Base-by-base conservation (phyloP, 2,113 vertebrate species). In the Muntiacus reevesi region DNA sequence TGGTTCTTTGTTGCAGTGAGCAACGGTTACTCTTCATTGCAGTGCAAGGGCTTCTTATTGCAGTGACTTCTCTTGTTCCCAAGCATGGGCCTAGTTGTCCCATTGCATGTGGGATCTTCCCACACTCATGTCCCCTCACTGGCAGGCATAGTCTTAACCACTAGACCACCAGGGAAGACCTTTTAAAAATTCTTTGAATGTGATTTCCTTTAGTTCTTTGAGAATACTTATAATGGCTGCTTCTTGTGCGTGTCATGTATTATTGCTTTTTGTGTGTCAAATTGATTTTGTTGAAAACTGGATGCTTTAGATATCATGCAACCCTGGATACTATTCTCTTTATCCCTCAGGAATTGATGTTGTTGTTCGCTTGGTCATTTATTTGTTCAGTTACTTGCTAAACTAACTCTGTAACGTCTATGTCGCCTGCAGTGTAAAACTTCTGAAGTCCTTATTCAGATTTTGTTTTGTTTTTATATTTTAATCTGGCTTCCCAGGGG, bases 1-100 rank as follows among this genome's bases (percentile, higher is more conserved):
- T 76, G 74, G 40, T 7, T 76, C 74, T 76, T 43, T 43, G 40
- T 45, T 76, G 40, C 40, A 45, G 74, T 15, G 74, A 45, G 74
- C 13, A 8, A 45, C 0, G 0, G 23, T 15, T 43, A 76, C 25
- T 45, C 74, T 45, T 76, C 40, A 45, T 15, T 27, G 3, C 25
- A 76, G 74, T 4, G 13, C 13, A 45, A 43, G 40, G 74, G 40
- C 40, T 76, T 76, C 40, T 76, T 27, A 43, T 8, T 0, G 13
- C 40, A 43, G 23, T 76, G 74, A 27, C 74, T 45, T 76, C 25
- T 76, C 40, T 76, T 76, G 40, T 76, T 27, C n/a, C 67, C n/a
- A 71, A 71, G 23, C 74, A 45, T 45, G 25, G 74, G 40, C 40
- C 45, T 76, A 7, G 6, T 76, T 76, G 74, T 45, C 40, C 13